Base-by-base conservation (phyloP, 2,888 invertebrate species). In the Leptopilina drosophilae region DNA sequence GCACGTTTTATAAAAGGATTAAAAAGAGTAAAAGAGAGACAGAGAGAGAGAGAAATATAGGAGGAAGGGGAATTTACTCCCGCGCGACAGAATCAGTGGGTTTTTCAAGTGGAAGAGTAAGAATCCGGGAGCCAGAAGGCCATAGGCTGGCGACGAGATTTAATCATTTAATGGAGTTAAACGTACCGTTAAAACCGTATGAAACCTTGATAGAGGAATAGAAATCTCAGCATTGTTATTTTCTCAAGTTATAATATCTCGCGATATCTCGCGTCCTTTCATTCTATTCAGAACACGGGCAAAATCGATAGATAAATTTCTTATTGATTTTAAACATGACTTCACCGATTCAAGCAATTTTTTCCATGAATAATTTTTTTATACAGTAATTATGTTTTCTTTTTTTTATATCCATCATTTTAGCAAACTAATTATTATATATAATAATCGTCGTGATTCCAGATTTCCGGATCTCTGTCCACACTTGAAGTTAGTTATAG, bases 141-240 rank as follows among this genome's bases (percentile, higher is more conserved):
- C 62, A 26, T 78, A 78, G 79, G 77, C 73, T 81, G 77, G 79
- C 65, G 77, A 78, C 81, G 77, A 81, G 81, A 81, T 81, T 78
- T 81, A 81, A 81, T 81, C 81, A 80, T 81, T 81, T 80, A 79
- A 81, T 80, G 80, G 80, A 81, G 81, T 81, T 81, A 80, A 80
- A 80, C 76, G 78, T 67, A 65, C 77, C 81, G 79, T 77, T 64
- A 77, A 80, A 80, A 59, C 81, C 77, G 77, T 79, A 81, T 49
- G 64, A 64, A 59, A 40, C 11, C 11, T 40, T 56, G 12, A 56
- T 33, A 9, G 56, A 40, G 56, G 26, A 73, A 73, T 56, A 40
- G 56, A 6, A 33, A 73, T 56, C 26, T 73, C 56, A 73, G 56
- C 33, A 56, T 56, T 59, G 56, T 40, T 73, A 56, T 73, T 56